A percentile compares a stretch with the other conserved stretches of the same genome.
Conservation (phyloP, 2,888 invertebrate species). For the Malacosoma neustria region DNA sequence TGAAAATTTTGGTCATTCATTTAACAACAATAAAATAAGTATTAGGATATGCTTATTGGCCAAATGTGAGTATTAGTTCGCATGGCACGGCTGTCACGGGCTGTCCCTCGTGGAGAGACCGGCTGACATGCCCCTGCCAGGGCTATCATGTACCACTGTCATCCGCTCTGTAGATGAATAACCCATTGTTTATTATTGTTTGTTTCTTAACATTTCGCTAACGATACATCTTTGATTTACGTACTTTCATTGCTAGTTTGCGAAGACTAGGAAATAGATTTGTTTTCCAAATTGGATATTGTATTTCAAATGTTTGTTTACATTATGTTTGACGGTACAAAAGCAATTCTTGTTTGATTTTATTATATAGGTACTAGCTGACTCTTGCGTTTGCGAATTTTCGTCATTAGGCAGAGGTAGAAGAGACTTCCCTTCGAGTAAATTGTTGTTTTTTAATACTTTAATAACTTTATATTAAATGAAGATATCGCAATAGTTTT, state of each 20-base stretch:
- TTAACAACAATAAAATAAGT: not conserved
- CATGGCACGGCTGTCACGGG: too few relatives aligned
- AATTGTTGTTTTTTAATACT: too few relatives aligned
- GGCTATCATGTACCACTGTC: conserved; percentile 45
- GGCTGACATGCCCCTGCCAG: conserved; percentile 41
- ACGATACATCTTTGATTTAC: not conserved
- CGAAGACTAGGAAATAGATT: not conserved
- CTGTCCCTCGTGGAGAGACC: conserved; percentile 19
- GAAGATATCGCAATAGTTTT: too few relatives aligned
- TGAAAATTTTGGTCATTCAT: too few relatives aligned
- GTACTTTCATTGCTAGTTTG: not conserved
- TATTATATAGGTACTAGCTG: too few relatives aligned
- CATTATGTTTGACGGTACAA: too few relatives aligned
- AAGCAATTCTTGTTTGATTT: too few relatives aligned
- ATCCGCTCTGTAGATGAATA: conserved; percentile 22
- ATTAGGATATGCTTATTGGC: conserved; percentile 3
- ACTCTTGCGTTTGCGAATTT: too few relatives aligned
- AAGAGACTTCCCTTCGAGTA: too few relatives aligned
- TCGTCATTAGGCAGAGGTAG: too few relatives aligned
- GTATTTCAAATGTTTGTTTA: not conserved
- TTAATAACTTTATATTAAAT: too few relatives aligned
- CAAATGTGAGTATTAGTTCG: conserved; percentile 12
- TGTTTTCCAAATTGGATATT: not conserved
- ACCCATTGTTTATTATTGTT: conserved; percentile 16
- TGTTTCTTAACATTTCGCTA: not conserved